Conservation (phyloP, 2,113 vertebrate species). For the Alexandromys fortis region DNA sequence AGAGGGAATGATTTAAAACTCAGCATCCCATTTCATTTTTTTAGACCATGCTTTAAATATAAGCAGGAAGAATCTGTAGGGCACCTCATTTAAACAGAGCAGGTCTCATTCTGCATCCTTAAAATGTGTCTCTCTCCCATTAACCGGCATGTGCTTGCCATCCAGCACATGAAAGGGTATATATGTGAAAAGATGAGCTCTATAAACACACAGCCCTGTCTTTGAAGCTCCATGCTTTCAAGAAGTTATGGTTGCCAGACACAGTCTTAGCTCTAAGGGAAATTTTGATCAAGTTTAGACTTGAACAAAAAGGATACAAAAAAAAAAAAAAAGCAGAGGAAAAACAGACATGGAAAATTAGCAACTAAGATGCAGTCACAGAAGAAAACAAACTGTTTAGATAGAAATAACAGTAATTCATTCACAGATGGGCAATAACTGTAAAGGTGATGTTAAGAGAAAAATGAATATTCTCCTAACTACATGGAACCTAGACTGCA, state of each 20-base stretch:
- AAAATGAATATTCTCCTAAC: slow-evolving; percentile 47
- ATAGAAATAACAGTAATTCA: slow-evolving; percentile 51
- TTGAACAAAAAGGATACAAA: slow-evolving; percentile 56
- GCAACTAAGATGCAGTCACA: slow-evolving; percentile 45
- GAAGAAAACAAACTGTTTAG: slow-evolving; percentile 43
- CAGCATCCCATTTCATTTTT: not conserved
- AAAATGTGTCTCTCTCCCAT: not conserved
- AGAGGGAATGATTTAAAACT: not conserved
- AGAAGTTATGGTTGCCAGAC: not conserved
- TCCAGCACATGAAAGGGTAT: not conserved
- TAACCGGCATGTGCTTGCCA: not conserved
- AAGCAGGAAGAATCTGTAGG: not conserved
- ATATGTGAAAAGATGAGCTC: not conserved
- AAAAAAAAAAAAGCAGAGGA: not conserved
- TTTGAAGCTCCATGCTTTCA: not conserved
- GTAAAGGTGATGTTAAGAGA: slow-evolving; percentile 41
- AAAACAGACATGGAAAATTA: slow-evolving; percentile 67
- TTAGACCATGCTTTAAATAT: not conserved
- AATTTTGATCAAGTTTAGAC: slow-evolving; percentile 13
- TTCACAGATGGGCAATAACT: slow-evolving; percentile 37
- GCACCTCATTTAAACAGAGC: not conserved
- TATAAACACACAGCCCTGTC: not conserved
- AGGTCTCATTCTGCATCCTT: not conserved
- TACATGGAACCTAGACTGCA: slow-evolving; percentile 10
- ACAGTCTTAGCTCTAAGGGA: slow-evolving; percentile 23